These are phyloP conservation scores for Escarpia spicata DNA, from an alignment of 2,888 invertebrate genomes.

Conservation along the genomic window DNA sequence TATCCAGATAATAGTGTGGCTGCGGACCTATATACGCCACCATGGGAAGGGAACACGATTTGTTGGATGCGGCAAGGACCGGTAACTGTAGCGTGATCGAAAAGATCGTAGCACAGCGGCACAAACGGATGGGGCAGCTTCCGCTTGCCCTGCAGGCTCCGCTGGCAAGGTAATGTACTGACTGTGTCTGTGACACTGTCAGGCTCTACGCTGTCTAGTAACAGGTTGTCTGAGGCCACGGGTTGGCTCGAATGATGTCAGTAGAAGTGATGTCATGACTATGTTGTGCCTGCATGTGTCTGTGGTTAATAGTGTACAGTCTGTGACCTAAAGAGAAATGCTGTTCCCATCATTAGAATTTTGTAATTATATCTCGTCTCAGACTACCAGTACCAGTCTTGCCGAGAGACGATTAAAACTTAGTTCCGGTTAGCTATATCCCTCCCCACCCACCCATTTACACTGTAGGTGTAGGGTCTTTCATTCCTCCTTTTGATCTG, in stretches of 20 bases:
- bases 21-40: conserved; percentile 18
- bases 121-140: conserved; percentile 34
- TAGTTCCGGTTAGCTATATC: too few species aligned
- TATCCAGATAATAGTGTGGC: not conserved
- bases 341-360: not conserved
- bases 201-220: not conserved
- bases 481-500: too few species aligned
- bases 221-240: conserved; percentile 11
- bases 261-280: not conserved
- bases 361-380: too few species aligned
- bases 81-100: conserved; percentile 89
- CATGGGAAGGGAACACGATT: conserved; percentile 97
- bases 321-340: not conserved
- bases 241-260: not conserved
- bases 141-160: conserved; percentile 21
- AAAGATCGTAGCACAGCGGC: conserved; percentile 78
- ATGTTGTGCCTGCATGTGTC: not conserved
- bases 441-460: too few species aligned
- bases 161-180: not conserved
- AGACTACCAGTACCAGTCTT: too few species aligned
- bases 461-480: too few species aligned
- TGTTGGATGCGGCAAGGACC: conserved; percentile 92
- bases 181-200: not conserved
- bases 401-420: too few species aligned
- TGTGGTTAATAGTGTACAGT: not conserved